Evolutionary conservation across 2,888 invertebrate genomes (phyloP), one percentile per base, ranked within the genome.

Genomic region (Acleris emargana): DNA sequence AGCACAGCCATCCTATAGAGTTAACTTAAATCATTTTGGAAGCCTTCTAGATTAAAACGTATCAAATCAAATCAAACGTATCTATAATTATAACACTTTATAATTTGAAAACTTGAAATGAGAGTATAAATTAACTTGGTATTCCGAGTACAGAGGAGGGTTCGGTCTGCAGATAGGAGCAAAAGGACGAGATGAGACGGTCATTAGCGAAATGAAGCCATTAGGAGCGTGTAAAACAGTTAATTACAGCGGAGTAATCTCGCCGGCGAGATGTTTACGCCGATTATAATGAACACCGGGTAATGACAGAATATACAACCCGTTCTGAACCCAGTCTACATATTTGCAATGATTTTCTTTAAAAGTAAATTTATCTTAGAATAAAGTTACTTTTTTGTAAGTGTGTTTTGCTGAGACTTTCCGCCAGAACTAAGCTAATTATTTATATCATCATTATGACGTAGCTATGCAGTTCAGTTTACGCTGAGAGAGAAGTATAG

Each of bases 151-250:
- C 64, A 49, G 57, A 52, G 38, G 32, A 57, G 57, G 53, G 57
- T 22, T 53, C 49, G 13, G 43, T 53, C 63, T 67, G 66, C 68
- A 80, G 78, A 82, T 80, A 77, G 80, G 69, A 72, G 73, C 72
- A 73, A 77, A 79, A 83, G 80, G 83, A 83, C 74, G 83, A 84
- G 80, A 79, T 75, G 82, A 80, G 81, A 74, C 76, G 84, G 87
- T 86, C 89, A 89, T 91, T 91, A 90, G 87, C 84, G 81, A 78
- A 88, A 90, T 91, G 82, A 87, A 91, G 87, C 83, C 85, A 87
- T 91, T 89, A 89, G 84, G 82, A 87, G 86, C 83, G 87, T 87
- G 89, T 90, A 90, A 91, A 90, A 87, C 87, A 89, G 89, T 85
- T 90, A 89, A 91, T 91, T 89, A 89, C 82, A 77, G 62, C 67